phyloP scores from a whole-genome alignment of 2,113 vertebrate genomes.

The Hipposideros armiger region DNA sequence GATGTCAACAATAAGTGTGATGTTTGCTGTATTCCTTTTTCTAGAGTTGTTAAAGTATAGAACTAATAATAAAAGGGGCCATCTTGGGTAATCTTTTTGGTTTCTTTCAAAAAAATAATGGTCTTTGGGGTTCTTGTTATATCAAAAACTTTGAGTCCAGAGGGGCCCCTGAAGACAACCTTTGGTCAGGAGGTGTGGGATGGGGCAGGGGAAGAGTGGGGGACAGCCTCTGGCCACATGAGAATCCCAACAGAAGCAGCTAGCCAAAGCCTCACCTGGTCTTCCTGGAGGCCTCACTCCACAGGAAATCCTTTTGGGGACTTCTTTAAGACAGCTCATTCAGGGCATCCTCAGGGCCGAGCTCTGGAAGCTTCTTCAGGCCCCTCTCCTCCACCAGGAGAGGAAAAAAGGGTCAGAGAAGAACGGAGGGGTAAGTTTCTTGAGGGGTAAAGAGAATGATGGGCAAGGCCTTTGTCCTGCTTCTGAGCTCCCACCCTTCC shows the following conservation, averaged over 20 bases:
- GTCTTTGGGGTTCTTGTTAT: not conserved
- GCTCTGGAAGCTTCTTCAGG: not conserved
- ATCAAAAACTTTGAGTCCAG: not conserved
- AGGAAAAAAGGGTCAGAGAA: not conserved
- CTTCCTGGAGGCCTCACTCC: not conserved
- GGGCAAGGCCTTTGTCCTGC: not conserved
- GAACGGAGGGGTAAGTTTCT: not conserved
- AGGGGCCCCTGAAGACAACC: not conserved
- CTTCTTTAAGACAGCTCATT: not conserved
- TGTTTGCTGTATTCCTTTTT: not conserved
- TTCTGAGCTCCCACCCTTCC: not conserved
- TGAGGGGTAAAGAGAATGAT: not conserved
- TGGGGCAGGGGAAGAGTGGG: not conserved
- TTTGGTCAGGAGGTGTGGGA: not conserved
- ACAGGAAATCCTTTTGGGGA: not conserved
- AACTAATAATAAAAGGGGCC: not conserved
- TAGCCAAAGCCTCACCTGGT: not conserved
- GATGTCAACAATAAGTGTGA: no score
- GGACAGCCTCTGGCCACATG: not conserved
- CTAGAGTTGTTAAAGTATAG: not conserved
- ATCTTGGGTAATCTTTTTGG: not conserved
- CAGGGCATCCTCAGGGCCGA: no score
- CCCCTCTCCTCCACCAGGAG: not conserved
- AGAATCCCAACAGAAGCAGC: not conserved
- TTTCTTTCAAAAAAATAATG: not conserved